These are phyloP conservation scores for Temnothorax curvispinosus DNA, from an alignment of 1,140 invertebrate species.

Conservation along the genomic window DNA sequence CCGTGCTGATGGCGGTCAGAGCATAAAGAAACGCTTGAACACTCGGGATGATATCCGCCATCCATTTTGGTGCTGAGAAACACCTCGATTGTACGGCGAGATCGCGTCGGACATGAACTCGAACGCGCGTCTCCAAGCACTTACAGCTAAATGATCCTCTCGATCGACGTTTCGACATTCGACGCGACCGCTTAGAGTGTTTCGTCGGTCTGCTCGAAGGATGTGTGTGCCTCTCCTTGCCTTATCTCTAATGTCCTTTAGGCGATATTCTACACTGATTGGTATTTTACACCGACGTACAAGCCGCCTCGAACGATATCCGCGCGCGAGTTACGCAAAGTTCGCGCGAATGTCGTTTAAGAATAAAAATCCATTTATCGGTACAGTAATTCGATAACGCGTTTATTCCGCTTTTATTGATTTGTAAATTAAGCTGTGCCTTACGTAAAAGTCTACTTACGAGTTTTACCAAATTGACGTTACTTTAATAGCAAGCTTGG, in stretches of 20 bases:
- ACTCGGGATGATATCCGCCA: constrained; percentile 31
- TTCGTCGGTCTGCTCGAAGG: not conserved
- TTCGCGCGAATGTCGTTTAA: not conserved
- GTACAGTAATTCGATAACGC: not conserved
- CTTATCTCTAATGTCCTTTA: constrained; percentile 10
- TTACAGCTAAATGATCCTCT: constrained; percentile 45
- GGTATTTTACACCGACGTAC: not conserved
- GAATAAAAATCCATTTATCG: not conserved
- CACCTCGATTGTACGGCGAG: constrained; percentile 4
- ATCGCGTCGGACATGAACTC: not conserved
- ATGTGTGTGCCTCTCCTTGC: not conserved
- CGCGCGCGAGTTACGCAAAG: not conserved
- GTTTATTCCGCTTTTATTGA: not conserved
- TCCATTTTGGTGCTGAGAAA: not conserved
- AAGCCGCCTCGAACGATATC: constrained; percentile 5
- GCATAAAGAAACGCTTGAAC: constrained; percentile 37
- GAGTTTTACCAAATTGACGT: constrained; percentile 10
- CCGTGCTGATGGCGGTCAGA: constrained; percentile 2
- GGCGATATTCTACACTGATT: not conserved
- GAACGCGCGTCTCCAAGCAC: constrained; percentile 13
- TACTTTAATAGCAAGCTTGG: not conserved
- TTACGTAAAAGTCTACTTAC: constrained; percentile 1
- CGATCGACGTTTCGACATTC: constrained; percentile 36
- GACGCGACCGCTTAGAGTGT: constrained; percentile 1
- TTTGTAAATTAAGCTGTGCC: constrained; percentile 3